Conservation (phyloP, 2,888 invertebrate species). For the Koerneria pararmatus region DNA sequence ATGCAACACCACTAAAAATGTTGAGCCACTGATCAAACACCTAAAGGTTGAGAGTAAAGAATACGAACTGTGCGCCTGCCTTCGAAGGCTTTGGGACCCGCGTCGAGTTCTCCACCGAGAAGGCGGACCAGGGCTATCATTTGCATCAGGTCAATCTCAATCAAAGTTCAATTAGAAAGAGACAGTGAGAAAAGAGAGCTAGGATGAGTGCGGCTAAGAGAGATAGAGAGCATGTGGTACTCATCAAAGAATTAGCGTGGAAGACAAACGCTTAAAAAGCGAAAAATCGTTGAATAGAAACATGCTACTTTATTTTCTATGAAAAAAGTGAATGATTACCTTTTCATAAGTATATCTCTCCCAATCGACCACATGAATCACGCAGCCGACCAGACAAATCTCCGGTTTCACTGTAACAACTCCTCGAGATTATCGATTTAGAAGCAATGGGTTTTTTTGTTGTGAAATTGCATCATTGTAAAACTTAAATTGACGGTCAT, state of each 20-base stretch:
- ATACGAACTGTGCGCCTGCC: too few species aligned
- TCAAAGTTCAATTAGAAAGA: too few species aligned
- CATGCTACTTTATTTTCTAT: neutral
- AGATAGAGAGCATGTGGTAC: neutral
- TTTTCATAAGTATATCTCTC: slow-evolving; percentile 31
- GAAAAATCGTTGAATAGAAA: neutral
- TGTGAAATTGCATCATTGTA: slow-evolving; percentile 15
- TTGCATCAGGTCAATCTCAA: neutral
- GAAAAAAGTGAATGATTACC: too few species aligned
- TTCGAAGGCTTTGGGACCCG: slow-evolving; percentile 25
- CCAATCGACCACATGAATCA: slow-evolving; percentile 32
- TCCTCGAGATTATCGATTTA: too few species aligned
- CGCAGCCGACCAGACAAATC: slow-evolving; percentile 34
- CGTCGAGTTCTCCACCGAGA: slow-evolving; percentile 40
- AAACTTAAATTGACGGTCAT: too few species aligned
- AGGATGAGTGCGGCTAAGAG: too few species aligned
- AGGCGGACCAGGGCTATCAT: slow-evolving; percentile 4
- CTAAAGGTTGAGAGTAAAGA: too few species aligned
- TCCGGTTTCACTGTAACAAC: slow-evolving; percentile 23
- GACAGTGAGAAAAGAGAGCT: too few species aligned
- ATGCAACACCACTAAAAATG: too few species aligned
- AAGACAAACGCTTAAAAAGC: too few species aligned
- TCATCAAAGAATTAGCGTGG: neutral
- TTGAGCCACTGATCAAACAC: too few species aligned
- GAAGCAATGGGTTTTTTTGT: too few species aligned